Evolutionary conservation across 2,888 invertebrate genomes (phyloP).

Genomic region (Xanthia icteritia): DNA sequence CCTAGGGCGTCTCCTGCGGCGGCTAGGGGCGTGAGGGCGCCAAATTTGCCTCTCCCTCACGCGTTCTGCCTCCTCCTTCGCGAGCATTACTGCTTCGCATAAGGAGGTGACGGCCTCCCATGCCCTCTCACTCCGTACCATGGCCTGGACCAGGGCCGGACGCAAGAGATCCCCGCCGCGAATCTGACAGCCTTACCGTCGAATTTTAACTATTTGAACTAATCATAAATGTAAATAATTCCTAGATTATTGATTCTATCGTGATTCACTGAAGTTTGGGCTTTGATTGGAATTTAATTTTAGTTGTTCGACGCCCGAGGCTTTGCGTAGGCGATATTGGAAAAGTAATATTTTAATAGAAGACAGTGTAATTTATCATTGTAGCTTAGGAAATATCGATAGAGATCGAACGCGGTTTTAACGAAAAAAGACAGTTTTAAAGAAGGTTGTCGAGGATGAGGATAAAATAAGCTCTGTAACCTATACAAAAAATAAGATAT

Average conservation of each 20-base stretch:
- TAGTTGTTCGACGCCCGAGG: constrained; percentile 17
- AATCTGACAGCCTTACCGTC: too few species aligned
- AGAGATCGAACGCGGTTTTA: neutral
- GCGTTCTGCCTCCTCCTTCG: too few species aligned
- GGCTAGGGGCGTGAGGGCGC: too few species aligned
- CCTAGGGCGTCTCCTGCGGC: too few species aligned
- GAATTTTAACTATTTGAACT: constrained; percentile 27
- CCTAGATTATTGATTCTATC: constrained; percentile 24
- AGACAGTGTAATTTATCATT: constrained; percentile 21
- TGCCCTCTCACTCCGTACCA: too few species aligned
- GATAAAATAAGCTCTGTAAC: neutral
- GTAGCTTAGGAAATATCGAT: neutral
- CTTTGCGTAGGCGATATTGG: constrained; percentile 24
- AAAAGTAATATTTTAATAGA: constrained; percentile 38
- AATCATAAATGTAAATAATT: constrained; percentile 49
- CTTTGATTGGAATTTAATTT: constrained; percentile 50
- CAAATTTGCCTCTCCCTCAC: too few species aligned
- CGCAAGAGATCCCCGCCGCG: too few species aligned
- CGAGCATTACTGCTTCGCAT: too few species aligned
- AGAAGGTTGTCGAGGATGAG: neutral
- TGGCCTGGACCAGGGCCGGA: too few species aligned
- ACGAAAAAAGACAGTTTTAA: neutral
- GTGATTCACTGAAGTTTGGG: constrained; percentile 39
- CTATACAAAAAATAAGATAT: constrained; percentile 1
- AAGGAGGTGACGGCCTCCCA: too few species aligned